A percentile compares a stretch with the other conserved stretches of the same genome.
Conservation (phyloP, 2,888 invertebrate species). For the Melanargia galathea region DNA sequence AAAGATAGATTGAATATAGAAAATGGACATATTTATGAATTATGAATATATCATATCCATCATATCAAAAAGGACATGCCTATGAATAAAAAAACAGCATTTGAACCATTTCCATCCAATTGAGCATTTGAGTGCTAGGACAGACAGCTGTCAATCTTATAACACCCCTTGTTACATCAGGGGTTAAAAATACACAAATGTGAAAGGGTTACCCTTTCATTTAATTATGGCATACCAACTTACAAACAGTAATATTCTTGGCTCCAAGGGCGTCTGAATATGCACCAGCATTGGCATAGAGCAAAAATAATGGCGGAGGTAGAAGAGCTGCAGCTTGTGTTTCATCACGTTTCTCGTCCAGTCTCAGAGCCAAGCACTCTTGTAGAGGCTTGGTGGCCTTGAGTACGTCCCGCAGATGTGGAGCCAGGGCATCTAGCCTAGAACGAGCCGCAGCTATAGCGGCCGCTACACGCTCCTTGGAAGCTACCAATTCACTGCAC, state of each 20-base stretch:
- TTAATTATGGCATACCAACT: no score
- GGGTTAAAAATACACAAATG: no score
- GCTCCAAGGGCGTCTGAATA: slow-evolving; percentile 89
- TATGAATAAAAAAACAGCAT: no score
- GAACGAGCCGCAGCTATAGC: slow-evolving; percentile 89
- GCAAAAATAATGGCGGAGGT: slow-evolving; percentile 91
- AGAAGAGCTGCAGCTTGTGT: slow-evolving; percentile 88
- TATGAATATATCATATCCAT: no score
- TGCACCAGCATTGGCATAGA: slow-evolving; percentile 92
- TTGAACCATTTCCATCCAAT: no score
- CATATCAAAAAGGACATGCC: no score
- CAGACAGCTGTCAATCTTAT: no score
- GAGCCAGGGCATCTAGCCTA: slow-evolving; percentile 90
- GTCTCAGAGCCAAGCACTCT: slow-evolving; percentile 90
- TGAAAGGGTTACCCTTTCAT: no score
- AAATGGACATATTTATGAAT: no score
- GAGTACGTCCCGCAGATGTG: slow-evolving; percentile 84
- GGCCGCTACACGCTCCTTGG: slow-evolving; percentile 88
- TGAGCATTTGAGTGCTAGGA: no score
- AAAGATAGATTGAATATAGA: no score
- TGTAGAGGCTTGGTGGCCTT: slow-evolving; percentile 94
- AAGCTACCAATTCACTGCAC: slow-evolving; percentile 88
- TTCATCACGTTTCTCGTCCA: slow-evolving; percentile 90
- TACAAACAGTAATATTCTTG: slow-evolving; percentile 69
- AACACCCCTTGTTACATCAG: no score